A percentile compares a stretch with the other conserved stretches of the same genome.
Conservation (phyloP, 2,888 invertebrate genomes). For the Ochropleura leucogaster region DNA sequence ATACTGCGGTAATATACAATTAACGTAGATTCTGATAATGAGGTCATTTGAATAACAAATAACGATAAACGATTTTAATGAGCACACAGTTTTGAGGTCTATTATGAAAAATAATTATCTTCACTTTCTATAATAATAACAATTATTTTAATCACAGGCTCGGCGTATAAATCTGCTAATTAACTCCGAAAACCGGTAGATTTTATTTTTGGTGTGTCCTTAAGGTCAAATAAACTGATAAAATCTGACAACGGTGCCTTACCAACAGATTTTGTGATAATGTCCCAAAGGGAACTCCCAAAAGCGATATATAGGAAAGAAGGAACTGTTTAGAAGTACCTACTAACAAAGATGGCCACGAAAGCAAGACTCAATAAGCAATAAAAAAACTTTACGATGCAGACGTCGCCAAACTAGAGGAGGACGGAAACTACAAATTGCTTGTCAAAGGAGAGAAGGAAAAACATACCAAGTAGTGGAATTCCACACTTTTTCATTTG, state of each 20-base stretch:
- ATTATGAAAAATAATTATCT: conserved; percentile 24
- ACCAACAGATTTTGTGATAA: conserved; percentile 12
- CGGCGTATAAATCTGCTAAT: background rate
- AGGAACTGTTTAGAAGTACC: background rate
- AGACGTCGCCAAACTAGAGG: conserved; percentile 7
- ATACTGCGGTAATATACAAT: conserved; percentile 21
- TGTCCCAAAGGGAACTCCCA: background rate
- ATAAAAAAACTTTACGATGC: conserved; percentile 30
- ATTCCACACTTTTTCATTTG: conserved; percentile 42
- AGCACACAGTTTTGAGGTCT: conserved; percentile 14
- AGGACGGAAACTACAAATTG: conserved; percentile 15
- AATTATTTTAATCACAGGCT: conserved; percentile 8
- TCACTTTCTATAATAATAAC: conserved; percentile 1
- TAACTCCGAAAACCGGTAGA: background rate
- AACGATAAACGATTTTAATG: conserved; percentile 49
- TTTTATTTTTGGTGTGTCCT: background rate
- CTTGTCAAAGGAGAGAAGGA: conserved; percentile 19
- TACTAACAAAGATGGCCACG: background rate
- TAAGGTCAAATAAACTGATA: background rate
- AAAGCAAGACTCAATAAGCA: conserved; percentile 11
- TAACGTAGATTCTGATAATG: conserved; percentile 40
- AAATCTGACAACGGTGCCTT: background rate
- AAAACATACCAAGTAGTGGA: conserved; percentile 7
- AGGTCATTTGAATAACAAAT: conserved; percentile 48
- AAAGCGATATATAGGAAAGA: background rate